Evolutionary conservation across 2,113 vertebrate genomes (phyloP).

Genomic region (Corapipo altera): DNA sequence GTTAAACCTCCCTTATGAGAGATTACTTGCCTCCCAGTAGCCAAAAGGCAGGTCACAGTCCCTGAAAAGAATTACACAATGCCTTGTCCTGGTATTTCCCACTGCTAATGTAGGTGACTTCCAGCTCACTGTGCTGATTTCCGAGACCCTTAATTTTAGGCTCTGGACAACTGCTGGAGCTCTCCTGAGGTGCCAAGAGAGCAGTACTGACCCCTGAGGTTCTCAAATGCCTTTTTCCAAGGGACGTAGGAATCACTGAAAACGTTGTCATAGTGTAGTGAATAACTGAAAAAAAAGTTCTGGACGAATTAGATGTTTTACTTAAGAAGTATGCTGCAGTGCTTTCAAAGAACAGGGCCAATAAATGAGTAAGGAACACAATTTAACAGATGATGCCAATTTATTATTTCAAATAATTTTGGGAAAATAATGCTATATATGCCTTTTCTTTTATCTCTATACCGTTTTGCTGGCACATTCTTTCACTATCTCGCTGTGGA

Average conservation of each 20-base stretch:
- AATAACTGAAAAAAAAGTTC: background rate
- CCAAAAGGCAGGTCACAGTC: background rate
- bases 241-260: background rate
- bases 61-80: background rate
- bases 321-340: background rate
- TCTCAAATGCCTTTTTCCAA: background rate
- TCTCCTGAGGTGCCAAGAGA: background rate
- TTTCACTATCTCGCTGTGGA: background rate
- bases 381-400: background rate
- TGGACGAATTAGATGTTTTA: background rate
- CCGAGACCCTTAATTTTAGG: background rate
- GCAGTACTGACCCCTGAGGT: background rate
- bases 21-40: background rate
- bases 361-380: background rate
- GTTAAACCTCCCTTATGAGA: background rate
- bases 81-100: background rate
- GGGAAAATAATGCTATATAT: background rate
- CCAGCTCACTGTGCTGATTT: background rate
- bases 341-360: background rate
- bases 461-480: background rate
- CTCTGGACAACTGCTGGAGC: background rate
- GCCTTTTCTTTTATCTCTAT: constrained; percentile 8
- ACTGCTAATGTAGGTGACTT: background rate
- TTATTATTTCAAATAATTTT: constrained; percentile 19
- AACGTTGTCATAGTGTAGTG: background rate